A percentile compares a stretch with the other conserved stretches of the same genome.
These are phyloP conservation scores for Parasteatoda tepidariorum DNA, from an alignment of 1,140 invertebrate genomes.

Conservation along the genomic window DNA sequence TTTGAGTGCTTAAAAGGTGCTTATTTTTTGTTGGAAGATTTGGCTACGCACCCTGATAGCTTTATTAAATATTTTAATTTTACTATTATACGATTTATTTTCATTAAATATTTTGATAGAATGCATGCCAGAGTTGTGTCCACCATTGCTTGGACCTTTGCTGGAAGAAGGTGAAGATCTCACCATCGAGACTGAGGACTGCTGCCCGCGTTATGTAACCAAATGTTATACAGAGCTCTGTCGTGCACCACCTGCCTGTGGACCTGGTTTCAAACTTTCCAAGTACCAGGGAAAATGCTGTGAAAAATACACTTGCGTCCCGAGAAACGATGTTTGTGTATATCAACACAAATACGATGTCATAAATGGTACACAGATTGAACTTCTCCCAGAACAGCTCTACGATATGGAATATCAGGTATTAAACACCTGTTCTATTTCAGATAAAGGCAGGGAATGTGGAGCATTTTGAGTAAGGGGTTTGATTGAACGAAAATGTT, in stretches of 20 bases:
- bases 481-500: too few species aligned
- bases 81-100: too few species aligned
- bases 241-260: slow-evolving; percentile 73
- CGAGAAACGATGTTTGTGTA: slow-evolving; percentile 78
- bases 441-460: too few species aligned
- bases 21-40: too few species aligned
- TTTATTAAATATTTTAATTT: too few species aligned
- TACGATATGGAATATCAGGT: slow-evolving; percentile 73
- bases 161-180: slow-evolving; percentile 72
- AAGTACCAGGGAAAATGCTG: slow-evolving; percentile 74
- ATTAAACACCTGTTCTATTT: too few species aligned
- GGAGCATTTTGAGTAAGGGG: too few species aligned
- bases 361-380: slow-evolving; percentile 20
- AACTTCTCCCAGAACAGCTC: background rate
- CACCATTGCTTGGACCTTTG: slow-evolving; percentile 20
- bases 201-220: slow-evolving; percentile 75
- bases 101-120: too few species aligned
- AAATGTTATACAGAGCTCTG: slow-evolving; percentile 76
- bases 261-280: slow-evolving; percentile 72
- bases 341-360: slow-evolving; percentile 70
- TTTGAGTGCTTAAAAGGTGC: too few species aligned
- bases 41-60: too few species aligned
- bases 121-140: slow-evolving; percentile 49
- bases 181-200: slow-evolving; percentile 74
- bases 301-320: slow-evolving; percentile 75